Percentiles rank a stretch among this genome's conserved stretches.
These are phyloP conservation scores for Tenthredo scrophulariae DNA, from an alignment of 2,888 invertebrate species.

Conservation along the genomic window DNA sequence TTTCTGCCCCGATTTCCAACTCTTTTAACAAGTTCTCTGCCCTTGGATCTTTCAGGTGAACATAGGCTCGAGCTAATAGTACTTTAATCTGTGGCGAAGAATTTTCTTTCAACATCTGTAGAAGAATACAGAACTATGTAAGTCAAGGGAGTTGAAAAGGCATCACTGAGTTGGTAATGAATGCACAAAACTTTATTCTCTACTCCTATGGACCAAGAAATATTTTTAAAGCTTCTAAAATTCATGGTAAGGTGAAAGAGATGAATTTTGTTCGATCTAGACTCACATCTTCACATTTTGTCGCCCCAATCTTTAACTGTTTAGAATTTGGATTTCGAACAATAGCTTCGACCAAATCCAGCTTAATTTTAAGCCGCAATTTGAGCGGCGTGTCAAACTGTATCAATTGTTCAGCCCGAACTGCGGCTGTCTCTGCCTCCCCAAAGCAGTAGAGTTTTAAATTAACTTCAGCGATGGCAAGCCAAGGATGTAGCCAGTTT, in stretches of 20 bases:
- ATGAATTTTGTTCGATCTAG: conserved; percentile 3
- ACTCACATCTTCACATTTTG: conserved; percentile 75
- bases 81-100: conserved; percentile 63
- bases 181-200: conserved; percentile 32
- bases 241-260: conserved; percentile 34
- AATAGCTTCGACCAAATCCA: conserved; percentile 76
- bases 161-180: conserved; percentile 51
- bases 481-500: conserved; percentile 78
- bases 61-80: conserved; percentile 73
- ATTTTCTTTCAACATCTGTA: conserved; percentile 63
- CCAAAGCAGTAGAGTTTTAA: conserved; percentile 79
- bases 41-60: conserved; percentile 76
- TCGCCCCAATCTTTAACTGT: conserved; percentile 78
- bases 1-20: conserved; percentile 68
- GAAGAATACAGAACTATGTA: conserved; percentile 37
- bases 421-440: conserved; percentile 78
- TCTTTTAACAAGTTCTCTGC: conserved; percentile 74
- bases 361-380: conserved; percentile 68
- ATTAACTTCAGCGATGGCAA: conserved; percentile 79
- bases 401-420: conserved; percentile 74
- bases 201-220: neutral
- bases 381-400: conserved; percentile 69
- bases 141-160: conserved; percentile 7
- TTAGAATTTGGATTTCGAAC: conserved; percentile 77
- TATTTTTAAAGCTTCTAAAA: neutral